Evolutionary conservation across 2,113 vertebrate genomes (phyloP), one percentile per base, ranked within the genome.

Genomic region (Dipodomys spectabilis): DNA sequence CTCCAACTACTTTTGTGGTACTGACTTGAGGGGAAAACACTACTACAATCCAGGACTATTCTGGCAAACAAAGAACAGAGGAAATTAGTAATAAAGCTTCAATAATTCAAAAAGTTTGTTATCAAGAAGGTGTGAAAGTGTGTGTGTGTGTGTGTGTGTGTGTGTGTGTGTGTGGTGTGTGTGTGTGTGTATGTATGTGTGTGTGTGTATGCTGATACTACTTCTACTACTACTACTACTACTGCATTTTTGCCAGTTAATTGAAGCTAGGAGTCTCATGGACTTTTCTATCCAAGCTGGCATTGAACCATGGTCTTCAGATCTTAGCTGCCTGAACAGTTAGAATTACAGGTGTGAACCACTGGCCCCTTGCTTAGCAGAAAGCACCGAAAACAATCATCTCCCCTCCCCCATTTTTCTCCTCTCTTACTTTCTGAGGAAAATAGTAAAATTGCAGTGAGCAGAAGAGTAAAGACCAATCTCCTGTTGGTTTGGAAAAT

Each of bases 61-160:
- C 49, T 69, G 85, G 35, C 8, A 79, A 82, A 68, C 3, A 27
- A 82, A 82, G 57, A 75, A 27, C 7, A 44, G 18, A 91, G 74
- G 71, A 91, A 93, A 79, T 60, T 81, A 86, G 73, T 27, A 94
- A 72, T 72, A 30, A 94, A 86, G 25, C 4, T 65, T 6, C 32
- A 90, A 11, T 86, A 86, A 60, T 92, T 86, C 53, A 79, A 85
- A 65, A 83, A 30, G 8, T 90, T 18, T 78, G 27, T 73, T 91
- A 75, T 39, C 49, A 60, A 49, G 49, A 49, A 49, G 49, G 7
- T 9, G 49, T 49, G 12, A 11, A 12, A 11, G 49, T 49, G 49
- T 49, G 49, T 49, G 12, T 49, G 49, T 49, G 49, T 49, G 49
- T 49, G 49, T 49, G 49, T 49, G 49, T 49, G 49, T 49, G 49